Evolutionary conservation across 2,888 invertebrate species (phyloP), one percentile per base, ranked within the genome.

Genomic region (Bembecia ichneumoniformis): DNA sequence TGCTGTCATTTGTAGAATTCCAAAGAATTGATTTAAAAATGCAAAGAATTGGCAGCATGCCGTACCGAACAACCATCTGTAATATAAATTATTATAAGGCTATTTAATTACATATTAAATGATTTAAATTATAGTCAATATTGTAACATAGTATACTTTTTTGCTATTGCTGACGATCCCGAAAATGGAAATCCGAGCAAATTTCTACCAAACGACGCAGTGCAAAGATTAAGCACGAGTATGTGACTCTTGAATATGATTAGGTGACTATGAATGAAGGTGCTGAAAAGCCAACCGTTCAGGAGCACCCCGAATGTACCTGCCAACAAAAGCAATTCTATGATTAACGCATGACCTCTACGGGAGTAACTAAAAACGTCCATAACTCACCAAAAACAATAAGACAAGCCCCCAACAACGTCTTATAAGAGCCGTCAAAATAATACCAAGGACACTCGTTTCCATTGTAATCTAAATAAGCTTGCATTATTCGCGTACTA

Each of bases 11-110:
- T 89, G 89, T 65, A 87, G 86, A 54, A 88, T 77, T 66, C 88
- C 88, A 65, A 88, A 78, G 60, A 89, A 84, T 68, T 88, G 88
- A 63, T 87, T 87, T 58, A 89, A 69, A 71, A 89, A 89, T 52
- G 87, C 89, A 59, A 82, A 89, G 49, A 89, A 67, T 62, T 89
- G 87, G 66, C 89, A 89, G 66, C 88, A 86, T 51, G 82, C 71
- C 52, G 80, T 65, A 43, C 89, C 88, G 62, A 88, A 89, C 47
- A 89, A 62, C 89, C 89, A 89, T 79, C 89, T 89, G 71, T 53
- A 81, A 79, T 52, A 28, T 28, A 28, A 28, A 14, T 40, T 40
- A 14, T 40, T 40, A 40, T 13, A 40, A 40, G n/a, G 7, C 15
- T 49, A 9, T 15, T 16, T 10, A 13, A 47, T n/a, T 35, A 43